Conservation (phyloP, 2,113 vertebrate species). For the Arizona elegans region DNA sequence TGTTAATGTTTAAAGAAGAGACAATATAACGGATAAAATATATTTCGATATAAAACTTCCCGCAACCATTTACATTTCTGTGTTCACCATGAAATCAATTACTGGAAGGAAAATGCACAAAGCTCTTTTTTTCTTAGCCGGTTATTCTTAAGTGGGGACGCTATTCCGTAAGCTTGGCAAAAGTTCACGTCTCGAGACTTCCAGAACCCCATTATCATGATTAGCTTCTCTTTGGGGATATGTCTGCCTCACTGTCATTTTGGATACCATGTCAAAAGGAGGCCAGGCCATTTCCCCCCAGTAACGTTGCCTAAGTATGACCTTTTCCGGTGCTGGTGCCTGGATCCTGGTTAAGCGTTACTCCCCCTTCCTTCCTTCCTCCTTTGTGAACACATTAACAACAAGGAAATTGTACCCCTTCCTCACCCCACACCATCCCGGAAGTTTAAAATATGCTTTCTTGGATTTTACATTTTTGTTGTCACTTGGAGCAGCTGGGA, state of each 20-base stretch:
- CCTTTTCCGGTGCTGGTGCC: conserved; percentile 64
- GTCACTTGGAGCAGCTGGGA: neutral
- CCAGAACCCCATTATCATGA: conserved; percentile 85
- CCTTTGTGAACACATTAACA: conserved; percentile 12
- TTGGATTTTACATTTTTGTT: neutral
- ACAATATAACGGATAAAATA: neutral
- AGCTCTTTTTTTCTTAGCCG: conserved; percentile 63
- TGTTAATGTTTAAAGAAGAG: neutral
- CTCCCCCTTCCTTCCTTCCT: conserved; percentile 27
- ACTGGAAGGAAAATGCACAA: conserved; percentile 67
- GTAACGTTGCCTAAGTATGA: conserved; percentile 66
- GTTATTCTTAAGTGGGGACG: conserved; percentile 46
- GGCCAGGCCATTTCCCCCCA: conserved; percentile 61
- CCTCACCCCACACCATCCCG: neutral
- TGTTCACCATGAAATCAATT: conserved; percentile 69
- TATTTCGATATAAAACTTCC: neutral
- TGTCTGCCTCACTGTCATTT: conserved; percentile 85
- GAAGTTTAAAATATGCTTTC: conserved; percentile 38
- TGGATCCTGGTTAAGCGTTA: neutral
- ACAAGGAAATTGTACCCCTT: neutral
- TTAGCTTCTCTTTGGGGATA: conserved; percentile 77
- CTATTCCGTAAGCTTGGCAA: neutral
- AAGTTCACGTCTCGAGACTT: conserved; percentile 73
- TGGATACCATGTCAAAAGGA: conserved; percentile 75
- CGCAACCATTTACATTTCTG: rapidly evolving